Base-by-base conservation (phyloP, 2,888 invertebrate genomes). In the Sinohyriopsis cumingii region DNA sequence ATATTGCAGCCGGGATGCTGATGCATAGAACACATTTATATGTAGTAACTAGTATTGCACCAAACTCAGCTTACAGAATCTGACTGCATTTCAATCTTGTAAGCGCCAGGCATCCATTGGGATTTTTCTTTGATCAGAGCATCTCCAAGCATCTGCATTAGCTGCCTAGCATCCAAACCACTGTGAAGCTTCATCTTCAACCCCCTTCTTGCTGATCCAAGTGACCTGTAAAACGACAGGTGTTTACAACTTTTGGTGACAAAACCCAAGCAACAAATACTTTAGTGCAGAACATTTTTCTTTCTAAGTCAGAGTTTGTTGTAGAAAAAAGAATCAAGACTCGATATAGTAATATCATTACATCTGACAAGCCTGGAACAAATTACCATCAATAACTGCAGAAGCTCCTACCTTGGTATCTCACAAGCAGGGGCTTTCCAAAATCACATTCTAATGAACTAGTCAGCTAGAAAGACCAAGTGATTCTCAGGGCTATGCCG, bases 121-220 rank as follows among this genome's bases (percentile, higher is more conserved):
- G 76, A 74, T 60, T 79, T 76, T 67, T 87, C 86, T 70, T 86
- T 86, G 66, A 77, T 67, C 75, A 88, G 82, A 72, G 86, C 81
- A 62, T 83, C 79, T 65, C 82, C 82, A 74, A 88, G 85, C 83
- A 83, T 85, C 81, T 83, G 82, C 80, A 84, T 71, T 55, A 87
- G 82, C 80, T 81, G 86, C 78, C 77, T 77, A 76, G 82, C 79
- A 78, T 82, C 84, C 83, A 86, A 80, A 81, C 81, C 83, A 81
- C 81, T 83, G 75, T 82, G 81, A 77, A 83, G 80, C 76, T 78
- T 83, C 87, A 86, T 87, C 81, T 76, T 84, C 76, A 70, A 69
- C 63, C 73, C 80, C 79, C 75, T 68, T 68, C 71, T 67, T 75
- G 77, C 77, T 73, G 28, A 45, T 45, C 45, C n/a, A 67, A 71